These are phyloP conservation scores for Agrilus planipennis DNA, from an alignment of 1,140 invertebrate genomes.

Conservation along the genomic window DNA sequence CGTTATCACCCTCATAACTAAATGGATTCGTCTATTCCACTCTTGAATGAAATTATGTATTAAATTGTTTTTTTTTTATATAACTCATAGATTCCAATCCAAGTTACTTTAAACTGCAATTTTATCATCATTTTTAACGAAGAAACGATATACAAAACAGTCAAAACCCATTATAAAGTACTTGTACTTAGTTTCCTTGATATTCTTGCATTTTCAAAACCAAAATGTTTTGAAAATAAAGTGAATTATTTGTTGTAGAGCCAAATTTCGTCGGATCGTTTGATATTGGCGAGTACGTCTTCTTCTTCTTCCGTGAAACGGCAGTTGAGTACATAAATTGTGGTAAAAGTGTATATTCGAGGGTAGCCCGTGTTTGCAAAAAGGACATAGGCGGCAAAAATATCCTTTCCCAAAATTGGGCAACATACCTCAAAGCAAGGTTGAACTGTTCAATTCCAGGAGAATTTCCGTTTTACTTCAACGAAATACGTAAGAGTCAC, in stretches of 20 bases:
- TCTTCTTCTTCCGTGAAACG: slow-evolving; percentile 96
- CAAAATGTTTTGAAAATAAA: too few species aligned
- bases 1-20: too few species aligned
- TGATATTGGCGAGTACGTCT: slow-evolving; percentile 88
- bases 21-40: too few species aligned
- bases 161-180: too few species aligned
- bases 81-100: too few species aligned
- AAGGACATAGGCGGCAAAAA: slow-evolving; percentile 77
- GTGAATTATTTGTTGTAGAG: slow-evolving; percentile 57
- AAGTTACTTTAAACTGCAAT: too few species aligned
- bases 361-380: slow-evolving; percentile 93
- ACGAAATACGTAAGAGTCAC: slow-evolving; percentile 97
- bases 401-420: slow-evolving; percentile 85
- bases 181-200: too few species aligned
- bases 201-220: too few species aligned
- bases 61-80: too few species aligned
- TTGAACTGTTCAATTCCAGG: slow-evolving; percentile 92
- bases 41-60: too few species aligned
- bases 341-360: slow-evolving; percentile 88
- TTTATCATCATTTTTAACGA: too few species aligned
- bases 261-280: slow-evolving; percentile 96
- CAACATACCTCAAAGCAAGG: slow-evolving; percentile 86
- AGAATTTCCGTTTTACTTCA: slow-evolving; percentile 95
- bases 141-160: too few species aligned
- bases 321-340: slow-evolving; percentile 95